Evolutionary conservation across 2,888 invertebrate species (phyloP).

Genomic region (Girardia tigrina): DNA sequence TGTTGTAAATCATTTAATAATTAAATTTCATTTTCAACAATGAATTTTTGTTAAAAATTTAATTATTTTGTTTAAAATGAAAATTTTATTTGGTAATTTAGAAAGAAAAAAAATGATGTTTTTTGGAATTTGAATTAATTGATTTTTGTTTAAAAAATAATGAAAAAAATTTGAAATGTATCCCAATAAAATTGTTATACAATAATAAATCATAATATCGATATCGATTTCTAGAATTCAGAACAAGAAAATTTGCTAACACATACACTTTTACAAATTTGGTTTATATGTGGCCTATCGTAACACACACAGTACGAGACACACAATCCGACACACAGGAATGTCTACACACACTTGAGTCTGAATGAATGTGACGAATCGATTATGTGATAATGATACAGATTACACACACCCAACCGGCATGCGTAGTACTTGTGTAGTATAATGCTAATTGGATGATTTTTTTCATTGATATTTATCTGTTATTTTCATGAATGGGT

Average conservation of each 20-base stretch:
- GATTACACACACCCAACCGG: neutral
- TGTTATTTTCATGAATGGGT: conserved; percentile 19
- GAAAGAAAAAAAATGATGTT: neutral
- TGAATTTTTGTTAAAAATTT: too few species aligned
- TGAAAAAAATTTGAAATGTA: neutral
- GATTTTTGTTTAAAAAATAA: neutral
- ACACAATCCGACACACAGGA: neutral
- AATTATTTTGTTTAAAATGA: too few species aligned
- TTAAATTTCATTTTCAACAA: too few species aligned
- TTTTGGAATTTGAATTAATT: neutral
- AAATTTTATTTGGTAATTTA: neutral
- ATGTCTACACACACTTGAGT: neutral
- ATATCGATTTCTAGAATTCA: neutral
- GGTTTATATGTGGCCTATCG: neutral
- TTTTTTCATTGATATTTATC: conserved; percentile 18
- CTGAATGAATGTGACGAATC: neutral
- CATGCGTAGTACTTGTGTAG: neutral
- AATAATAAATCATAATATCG: too few species aligned
- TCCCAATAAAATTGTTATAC: neutral
- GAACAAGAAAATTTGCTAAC: neutral
- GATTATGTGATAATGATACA: neutral
- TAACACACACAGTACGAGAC: neutral
- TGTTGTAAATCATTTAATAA: too few species aligned
- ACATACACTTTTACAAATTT: neutral
- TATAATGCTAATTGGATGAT: conserved; percentile 20